A percentile compares a stretch with the other conserved stretches of the same genome.
phyloP scores from a whole-genome alignment of 1,140 invertebrate genomes.

The Heliconius melpomene region DNA sequence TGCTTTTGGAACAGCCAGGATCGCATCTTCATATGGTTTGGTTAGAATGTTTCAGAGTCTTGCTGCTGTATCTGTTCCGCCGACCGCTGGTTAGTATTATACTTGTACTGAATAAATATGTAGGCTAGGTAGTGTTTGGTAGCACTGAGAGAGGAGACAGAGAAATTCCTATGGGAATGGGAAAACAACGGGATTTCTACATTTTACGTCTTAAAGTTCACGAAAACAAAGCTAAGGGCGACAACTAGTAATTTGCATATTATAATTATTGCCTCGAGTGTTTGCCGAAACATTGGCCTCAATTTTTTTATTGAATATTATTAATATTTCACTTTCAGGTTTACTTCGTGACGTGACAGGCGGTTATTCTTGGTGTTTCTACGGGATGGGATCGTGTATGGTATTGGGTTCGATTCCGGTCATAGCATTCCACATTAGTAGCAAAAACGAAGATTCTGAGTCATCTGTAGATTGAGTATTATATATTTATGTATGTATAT shows the following conservation, averaged over 20 bases:
- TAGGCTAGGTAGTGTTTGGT: background rate
- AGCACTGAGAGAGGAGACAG: too few relatives aligned
- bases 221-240: too few relatives aligned
- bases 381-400: constrained; percentile 90
- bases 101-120: background rate
- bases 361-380: constrained; percentile 86
- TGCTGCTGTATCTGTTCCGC: constrained; percentile 87
- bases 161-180: too few relatives aligned
- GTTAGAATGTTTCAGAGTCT: constrained; percentile 88
- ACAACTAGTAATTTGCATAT: too few relatives aligned
- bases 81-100: constrained; percentile 82
- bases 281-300: too few relatives aligned
- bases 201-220: too few relatives aligned
- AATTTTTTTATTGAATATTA: background rate
- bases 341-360: constrained; percentile 86
- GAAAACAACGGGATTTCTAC: too few relatives aligned
- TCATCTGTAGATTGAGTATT: constrained; percentile 69
- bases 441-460: constrained; percentile 70
- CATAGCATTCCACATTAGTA: constrained; percentile 77
- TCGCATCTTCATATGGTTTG: constrained; percentile 88
- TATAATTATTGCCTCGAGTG: too few relatives aligned
- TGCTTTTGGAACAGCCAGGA: constrained; percentile 86
- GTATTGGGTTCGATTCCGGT: constrained; percentile 85
- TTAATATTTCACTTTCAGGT: constrained; percentile 67
- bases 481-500: background rate